Conservation (phyloP, 1,140 invertebrate species). For the Aethina tumida region DNA sequence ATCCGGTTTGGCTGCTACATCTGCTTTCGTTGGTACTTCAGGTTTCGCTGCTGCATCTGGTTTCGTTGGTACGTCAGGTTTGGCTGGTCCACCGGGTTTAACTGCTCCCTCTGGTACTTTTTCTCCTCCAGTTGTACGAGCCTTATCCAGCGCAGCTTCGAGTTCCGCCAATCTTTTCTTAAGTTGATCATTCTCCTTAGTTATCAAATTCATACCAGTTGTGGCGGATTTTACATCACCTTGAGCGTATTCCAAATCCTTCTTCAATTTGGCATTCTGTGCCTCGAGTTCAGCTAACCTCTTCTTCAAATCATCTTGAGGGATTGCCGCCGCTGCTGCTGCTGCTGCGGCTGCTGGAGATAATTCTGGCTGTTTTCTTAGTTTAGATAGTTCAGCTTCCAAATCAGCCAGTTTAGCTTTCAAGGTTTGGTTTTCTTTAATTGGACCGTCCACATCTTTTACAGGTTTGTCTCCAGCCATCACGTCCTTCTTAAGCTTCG, state of each 20-base stretch:
- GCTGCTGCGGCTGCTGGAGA: too few species aligned
- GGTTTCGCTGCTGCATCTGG: background rate
- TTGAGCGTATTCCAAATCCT: slow-evolving; percentile 7
- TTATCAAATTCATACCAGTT: slow-evolving; percentile 4
- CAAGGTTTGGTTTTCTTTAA: background rate
- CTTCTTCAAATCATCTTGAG: slow-evolving; percentile 14
- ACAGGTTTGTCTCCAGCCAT: background rate
- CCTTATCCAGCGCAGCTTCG: slow-evolving; percentile 8
- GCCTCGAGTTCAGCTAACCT: slow-evolving; percentile 10
- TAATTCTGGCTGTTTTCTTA: background rate
- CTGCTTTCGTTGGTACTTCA: slow-evolving; percentile 2
- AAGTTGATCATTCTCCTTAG: slow-evolving; percentile 14
- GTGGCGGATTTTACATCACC: slow-evolving; percentile 7
- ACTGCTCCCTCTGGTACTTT: slow-evolving; percentile 11
- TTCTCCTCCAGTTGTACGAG: slow-evolving; percentile 5
- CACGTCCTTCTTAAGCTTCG: slow-evolving; percentile 9
- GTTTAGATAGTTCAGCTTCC: background rate
- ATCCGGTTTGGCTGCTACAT: slow-evolving; percentile 5
- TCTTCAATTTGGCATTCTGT: slow-evolving; percentile 14
- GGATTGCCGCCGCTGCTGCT: slow-evolving; percentile 2
- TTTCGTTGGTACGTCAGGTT: background rate
- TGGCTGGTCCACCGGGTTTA: slow-evolving; percentile 13
- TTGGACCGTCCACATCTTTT: background rate
- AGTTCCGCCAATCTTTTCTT: slow-evolving; percentile 13
- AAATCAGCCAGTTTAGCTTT: background rate